phyloP scores from a whole-genome alignment of 2,888 invertebrate genomes.

The Zaprionus lineosus region DNA sequence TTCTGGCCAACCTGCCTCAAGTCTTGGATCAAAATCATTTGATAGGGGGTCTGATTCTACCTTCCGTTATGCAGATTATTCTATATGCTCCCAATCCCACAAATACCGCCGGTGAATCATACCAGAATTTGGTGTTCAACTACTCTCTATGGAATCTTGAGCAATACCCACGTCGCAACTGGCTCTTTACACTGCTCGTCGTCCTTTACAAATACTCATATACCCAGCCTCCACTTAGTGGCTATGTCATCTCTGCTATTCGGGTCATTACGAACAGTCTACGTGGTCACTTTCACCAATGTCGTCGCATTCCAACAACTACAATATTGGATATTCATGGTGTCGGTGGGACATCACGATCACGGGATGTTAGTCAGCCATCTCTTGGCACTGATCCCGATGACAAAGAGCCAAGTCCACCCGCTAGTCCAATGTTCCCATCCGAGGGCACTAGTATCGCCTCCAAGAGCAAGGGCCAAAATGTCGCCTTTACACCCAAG shows the following conservation, averaged over 20 bases:
- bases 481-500: constrained; percentile 88
- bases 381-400: constrained; percentile 88
- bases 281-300: constrained; percentile 88
- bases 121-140: constrained; percentile 85
- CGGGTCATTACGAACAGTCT: constrained; percentile 95
- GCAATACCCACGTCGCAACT: constrained; percentile 92
- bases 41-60: constrained; percentile 94
- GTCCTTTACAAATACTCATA: constrained; percentile 97
- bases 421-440: constrained; percentile 86
- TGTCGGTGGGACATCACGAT: constrained; percentile 83
- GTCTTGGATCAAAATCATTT: constrained; percentile 97
- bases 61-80: constrained; percentile 91
- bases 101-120: constrained; percentile 84
- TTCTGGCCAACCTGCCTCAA: constrained; percentile 95
- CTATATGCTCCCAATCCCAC: constrained; percentile 93
- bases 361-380: constrained; percentile 88
- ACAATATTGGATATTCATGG: constrained; percentile 88
- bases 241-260: constrained; percentile 90
- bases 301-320: constrained; percentile 91
- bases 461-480: constrained; percentile 83
- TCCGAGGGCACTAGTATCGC: constrained; percentile 84
- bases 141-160: constrained; percentile 95
- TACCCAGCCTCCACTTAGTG: constrained; percentile 87
- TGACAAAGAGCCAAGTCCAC: constrained; percentile 84
- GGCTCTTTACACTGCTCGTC: constrained; percentile 96